Evolutionary conservation across 2,113 vertebrate species (phyloP).

Genomic region (Pantherophis guttatus): DNA sequence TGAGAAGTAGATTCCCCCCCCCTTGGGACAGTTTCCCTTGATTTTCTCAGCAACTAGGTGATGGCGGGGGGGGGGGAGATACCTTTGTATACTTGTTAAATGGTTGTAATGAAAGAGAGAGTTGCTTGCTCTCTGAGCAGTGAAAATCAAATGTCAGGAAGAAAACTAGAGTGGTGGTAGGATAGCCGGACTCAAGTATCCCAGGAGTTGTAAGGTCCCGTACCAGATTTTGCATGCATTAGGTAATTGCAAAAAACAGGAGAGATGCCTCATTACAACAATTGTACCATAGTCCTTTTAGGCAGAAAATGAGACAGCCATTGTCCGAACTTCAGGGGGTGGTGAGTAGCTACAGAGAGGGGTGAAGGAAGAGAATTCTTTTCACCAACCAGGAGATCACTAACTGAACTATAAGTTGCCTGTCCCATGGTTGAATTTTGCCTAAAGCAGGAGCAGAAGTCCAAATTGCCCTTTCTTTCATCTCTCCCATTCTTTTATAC

Average conservation of each 20-base stretch:
- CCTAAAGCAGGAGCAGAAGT: not conserved
- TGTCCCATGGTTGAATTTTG: not conserved
- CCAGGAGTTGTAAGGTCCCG: not conserved
- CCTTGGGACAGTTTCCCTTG: not conserved
- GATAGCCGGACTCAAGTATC: not conserved
- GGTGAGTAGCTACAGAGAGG: not conserved
- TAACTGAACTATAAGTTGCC: not conserved
- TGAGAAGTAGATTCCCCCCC: not conserved
- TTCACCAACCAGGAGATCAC: no score
- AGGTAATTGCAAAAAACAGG: not conserved
- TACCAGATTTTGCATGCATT: not conserved
- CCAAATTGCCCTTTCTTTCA: not conserved
- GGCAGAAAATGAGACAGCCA: not conserved
- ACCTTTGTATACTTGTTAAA: not conserved
- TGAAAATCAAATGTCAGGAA: not conserved
- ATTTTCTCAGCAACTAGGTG: not conserved
- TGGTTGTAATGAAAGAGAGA: not conserved
- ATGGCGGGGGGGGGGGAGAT: no score
- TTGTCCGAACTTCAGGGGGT: not conserved
- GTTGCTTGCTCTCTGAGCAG: not conserved
- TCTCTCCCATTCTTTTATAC: not conserved
- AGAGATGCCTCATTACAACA: not conserved
- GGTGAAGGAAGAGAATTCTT: not conserved
- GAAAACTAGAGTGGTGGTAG: not conserved
- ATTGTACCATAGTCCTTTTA: not conserved